Evolutionary conservation across 2,797 vertebrate species (phyloP).

Genomic region (Clangula hyemalis): DNA sequence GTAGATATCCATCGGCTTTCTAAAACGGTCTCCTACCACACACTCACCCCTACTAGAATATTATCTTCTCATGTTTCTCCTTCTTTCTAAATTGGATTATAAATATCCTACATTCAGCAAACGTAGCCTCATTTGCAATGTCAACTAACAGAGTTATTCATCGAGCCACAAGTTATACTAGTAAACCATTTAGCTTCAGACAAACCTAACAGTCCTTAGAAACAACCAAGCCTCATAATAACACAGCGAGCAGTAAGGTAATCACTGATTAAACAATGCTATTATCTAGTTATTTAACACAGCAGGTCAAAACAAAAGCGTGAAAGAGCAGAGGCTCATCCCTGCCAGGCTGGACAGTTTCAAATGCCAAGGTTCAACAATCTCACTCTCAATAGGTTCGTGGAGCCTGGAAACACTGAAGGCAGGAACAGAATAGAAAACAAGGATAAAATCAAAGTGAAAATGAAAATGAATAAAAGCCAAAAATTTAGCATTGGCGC

Average conservation of each 20-base stretch:
- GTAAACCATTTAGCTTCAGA: neutral
- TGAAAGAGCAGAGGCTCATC: neutral
- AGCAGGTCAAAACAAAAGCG: neutral
- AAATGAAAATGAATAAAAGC: neutral
- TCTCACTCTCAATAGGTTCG: neutral
- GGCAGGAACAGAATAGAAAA: neutral
- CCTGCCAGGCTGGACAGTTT: neutral
- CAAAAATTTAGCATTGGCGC: neutral
- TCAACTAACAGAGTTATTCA: neutral
- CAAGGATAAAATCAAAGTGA: neutral
- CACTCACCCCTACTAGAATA: neutral
- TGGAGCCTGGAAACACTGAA: neutral
- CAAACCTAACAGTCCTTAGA: neutral
- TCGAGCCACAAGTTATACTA: neutral
- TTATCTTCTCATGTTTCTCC: neutral
- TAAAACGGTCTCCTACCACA: neutral
- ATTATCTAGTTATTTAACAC: neutral
- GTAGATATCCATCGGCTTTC: neutral
- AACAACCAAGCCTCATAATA: neutral
- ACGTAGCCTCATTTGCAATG: neutral
- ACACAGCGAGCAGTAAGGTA: neutral
- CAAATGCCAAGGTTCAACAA: neutral
- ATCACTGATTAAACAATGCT: neutral
- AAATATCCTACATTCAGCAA: neutral
- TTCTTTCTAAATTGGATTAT: neutral